Evolutionary conservation across 64 coral and sea anemone genomes (phyloP), one percentile per base, ranked within the genome.

Genomic region (Dendronephthya gigantea): DNA sequence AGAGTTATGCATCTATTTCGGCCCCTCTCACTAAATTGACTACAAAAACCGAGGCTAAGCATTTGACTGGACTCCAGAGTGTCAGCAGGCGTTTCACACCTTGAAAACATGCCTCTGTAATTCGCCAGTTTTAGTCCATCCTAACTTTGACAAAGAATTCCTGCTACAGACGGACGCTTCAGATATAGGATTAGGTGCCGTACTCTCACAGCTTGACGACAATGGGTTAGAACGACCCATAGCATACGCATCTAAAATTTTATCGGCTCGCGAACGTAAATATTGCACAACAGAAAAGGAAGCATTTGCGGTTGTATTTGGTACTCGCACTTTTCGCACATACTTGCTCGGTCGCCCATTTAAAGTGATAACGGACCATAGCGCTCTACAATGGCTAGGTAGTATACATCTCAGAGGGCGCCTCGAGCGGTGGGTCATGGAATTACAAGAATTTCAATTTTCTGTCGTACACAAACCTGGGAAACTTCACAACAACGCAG

Each of bases 361-460:
- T 36, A 41, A 40, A 49, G 50, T 88, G 7, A 83, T 88, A 23
- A 88, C 87, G 29, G 87, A 88, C 23, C 87, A 88, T 51, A 82
- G 55, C 48, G 87, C 87, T 1, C 48, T 66, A 13, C 35, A 15
- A 9, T 88, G 75, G 75, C 17, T 88, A 12, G 50, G 83, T 27
- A 88, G 16, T 35, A 88, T 66, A 74, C 72, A 88, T 19, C 35
- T 55, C 38, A 88, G 83, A 82, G 33, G 50, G 81, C 49, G 87
- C 23, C 49, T 83, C 28, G 87, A 75, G 49, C 37, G 36, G 12
- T 88, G 87, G 87, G 49, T 88, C 16, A 88, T 83, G 76, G 50
- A 88, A 38, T 83, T 88, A 28, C 81, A 88, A 39, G 51, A 88
- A 50, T 88, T 88, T 39, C 50, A 83, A 43, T 68, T 88, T 83